Conservation (phyloP, 2,113 vertebrate species). For the Aspiorhynchus laticeps region DNA sequence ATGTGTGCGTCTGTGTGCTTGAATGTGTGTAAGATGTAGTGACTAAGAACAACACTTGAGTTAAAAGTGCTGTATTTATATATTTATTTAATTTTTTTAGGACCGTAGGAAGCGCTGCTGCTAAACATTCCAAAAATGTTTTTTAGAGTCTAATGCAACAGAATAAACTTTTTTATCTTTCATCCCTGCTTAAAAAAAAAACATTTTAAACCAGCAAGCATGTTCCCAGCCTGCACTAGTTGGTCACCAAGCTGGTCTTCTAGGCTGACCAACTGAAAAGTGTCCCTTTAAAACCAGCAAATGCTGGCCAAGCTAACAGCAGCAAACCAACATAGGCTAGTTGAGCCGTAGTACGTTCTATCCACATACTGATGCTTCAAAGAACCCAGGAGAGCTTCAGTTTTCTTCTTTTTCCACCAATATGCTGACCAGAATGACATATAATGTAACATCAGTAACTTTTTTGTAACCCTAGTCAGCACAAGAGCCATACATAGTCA, state of each 20-base stretch:
- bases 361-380: background rate
- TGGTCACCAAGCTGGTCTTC: background rate
- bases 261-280: background rate
- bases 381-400: background rate
- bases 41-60: constrained; percentile 50
- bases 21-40: constrained; percentile 46
- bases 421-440: background rate
- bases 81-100: background rate
- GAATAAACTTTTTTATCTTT: background rate
- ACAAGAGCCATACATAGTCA: background rate
- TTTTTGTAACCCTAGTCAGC: background rate
- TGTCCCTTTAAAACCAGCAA: background rate
- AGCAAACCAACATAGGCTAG: background rate
- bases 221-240: background rate
- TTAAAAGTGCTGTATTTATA: constrained; percentile 28
- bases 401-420: background rate
- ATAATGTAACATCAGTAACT: background rate
- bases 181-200: background rate
- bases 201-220: background rate
- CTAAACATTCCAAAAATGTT: background rate
- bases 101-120: background rate
- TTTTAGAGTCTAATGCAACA: background rate
- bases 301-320: background rate
- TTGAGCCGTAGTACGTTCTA: background rate
- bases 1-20: constrained; percentile 44